Conservation (phyloP, 2,888 invertebrate genomes). For the Clunio marinus region DNA sequence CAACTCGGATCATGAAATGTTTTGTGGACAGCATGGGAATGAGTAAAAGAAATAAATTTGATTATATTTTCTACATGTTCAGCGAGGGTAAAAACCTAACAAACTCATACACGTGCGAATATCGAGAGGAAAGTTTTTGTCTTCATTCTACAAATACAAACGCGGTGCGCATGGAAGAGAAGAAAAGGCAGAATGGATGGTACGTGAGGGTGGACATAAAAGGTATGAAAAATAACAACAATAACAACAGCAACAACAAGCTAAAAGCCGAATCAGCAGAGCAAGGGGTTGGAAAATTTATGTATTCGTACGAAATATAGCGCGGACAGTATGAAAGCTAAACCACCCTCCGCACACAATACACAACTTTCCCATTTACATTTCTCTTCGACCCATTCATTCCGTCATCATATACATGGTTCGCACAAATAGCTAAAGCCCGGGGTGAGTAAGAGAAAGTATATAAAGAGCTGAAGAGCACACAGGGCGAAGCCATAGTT, state of each 20-base stretch:
- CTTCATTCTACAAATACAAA: background rate
- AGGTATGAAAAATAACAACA: conserved; percentile 10
- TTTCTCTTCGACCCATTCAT: conserved; percentile 9
- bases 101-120: background rate
- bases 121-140: conserved; percentile 25
- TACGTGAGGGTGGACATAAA: conserved; percentile 37
- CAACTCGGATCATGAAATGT: background rate
- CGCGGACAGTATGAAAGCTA: conserved; percentile 25
- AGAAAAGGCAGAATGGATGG: conserved; percentile 21
- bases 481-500: background rate
- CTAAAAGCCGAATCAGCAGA: background rate
- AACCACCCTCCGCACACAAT: conserved; percentile 1
- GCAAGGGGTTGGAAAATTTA: conserved; percentile 33
- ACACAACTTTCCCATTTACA: conserved; percentile 11
- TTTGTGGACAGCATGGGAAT: background rate
- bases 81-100: conserved; percentile 32
- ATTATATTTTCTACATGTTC: conserved; percentile 38
- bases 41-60: conserved; percentile 30
- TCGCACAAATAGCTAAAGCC: background rate
- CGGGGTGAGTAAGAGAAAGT: background rate
- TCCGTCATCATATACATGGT: background rate
- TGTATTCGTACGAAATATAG: background rate
- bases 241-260: conserved; percentile 19
- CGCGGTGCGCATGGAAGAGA: background rate
- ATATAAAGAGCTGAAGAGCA: background rate